Percentiles rank a stretch among this genome's conserved stretches.
These are phyloP conservation scores for Sylvicola fuscatus DNA, from an alignment of 2,888 invertebrate species.

Conservation along the genomic window DNA sequence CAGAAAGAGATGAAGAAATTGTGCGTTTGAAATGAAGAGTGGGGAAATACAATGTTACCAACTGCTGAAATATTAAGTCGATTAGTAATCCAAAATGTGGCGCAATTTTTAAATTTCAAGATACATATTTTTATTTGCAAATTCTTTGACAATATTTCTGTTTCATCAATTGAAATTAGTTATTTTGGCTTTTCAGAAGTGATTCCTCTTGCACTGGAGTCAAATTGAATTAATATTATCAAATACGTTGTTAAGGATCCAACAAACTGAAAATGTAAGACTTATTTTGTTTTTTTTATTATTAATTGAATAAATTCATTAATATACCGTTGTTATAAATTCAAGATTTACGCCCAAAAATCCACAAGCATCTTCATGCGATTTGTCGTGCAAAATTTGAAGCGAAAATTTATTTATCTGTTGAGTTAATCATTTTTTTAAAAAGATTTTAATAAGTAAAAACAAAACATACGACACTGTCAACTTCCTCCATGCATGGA, in stretches of 20 bases:
- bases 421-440: not conserved
- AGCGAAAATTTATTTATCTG: conserved; percentile 1
- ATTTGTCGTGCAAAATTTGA: conserved; percentile 1
- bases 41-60: no score
- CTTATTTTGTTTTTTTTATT: not conserved
- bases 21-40: no score
- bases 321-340: conserved; percentile 9
- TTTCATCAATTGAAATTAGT: no score
- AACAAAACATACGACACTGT: no score
- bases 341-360: not conserved
- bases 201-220: not conserved
- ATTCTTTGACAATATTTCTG: no score
- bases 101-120: no score
- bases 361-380: not conserved
- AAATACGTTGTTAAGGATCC: not conserved
- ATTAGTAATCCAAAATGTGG: no score
- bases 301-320: not conserved
- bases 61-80: no score
- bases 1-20: no score
- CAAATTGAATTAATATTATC: not conserved
- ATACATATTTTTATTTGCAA: no score
- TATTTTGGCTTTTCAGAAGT: no score
- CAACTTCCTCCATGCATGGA: no score
- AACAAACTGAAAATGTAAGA: not conserved
- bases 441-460: not conserved